Conservation (phyloP, 2,888 invertebrate species). For the Glyphotaelius pellucidus region DNA sequence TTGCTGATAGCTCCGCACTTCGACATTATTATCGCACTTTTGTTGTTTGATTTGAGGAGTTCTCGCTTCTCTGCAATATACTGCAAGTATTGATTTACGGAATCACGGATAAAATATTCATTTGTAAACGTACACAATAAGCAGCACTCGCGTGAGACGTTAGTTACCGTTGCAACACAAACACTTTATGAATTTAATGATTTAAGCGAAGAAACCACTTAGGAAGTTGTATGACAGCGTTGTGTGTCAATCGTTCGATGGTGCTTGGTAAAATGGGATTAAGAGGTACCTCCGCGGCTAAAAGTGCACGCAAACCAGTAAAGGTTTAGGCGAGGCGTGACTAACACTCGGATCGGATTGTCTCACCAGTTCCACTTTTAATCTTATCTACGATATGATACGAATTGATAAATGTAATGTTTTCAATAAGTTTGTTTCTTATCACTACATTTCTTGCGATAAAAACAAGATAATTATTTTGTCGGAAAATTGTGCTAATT, state of each 20-base stretch:
- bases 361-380: not conserved
- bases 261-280: not conserved
- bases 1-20: not conserved
- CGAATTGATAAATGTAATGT: not conserved
- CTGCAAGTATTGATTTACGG: not conserved
- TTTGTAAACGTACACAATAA: not conserved
- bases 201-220: not conserved
- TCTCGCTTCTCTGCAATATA: conserved; percentile 71
- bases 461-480: too few relatives aligned
- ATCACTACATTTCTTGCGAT: too few relatives aligned
- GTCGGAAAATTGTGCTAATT: too few relatives aligned
- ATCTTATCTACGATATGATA: not conserved
- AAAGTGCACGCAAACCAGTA: not conserved
- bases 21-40: too few relatives aligned
- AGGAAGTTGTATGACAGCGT: not conserved
- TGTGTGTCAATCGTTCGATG: not conserved
- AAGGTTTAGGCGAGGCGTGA: not conserved
- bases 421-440: not conserved
- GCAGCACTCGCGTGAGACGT: conserved; percentile 47
- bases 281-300: not conserved
- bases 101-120: not conserved
- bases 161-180: conserved; percentile 21
- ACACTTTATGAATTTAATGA: not conserved
- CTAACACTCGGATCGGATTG: not conserved
- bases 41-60: not conserved